A percentile compares a stretch with the other conserved stretches of the same genome.
Conservation (phyloP, 2,113 vertebrate genomes). For the Todiramphus saurophagus region DNA sequence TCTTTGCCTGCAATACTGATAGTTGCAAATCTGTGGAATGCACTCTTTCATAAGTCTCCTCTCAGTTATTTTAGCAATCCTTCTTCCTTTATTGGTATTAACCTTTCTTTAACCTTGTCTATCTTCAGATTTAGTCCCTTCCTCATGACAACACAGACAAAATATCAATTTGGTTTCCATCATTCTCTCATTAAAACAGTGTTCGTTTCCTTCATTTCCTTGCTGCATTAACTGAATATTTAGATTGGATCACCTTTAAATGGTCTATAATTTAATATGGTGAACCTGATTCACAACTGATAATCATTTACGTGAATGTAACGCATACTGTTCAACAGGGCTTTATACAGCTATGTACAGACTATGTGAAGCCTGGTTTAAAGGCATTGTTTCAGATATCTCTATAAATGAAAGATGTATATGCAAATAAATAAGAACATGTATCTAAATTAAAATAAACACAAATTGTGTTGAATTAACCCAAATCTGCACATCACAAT, state of each 20-base stretch:
- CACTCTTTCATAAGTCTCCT: conserved; percentile 27
- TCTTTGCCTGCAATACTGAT: neutral
- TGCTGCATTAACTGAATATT: neutral
- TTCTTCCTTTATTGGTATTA: conserved; percentile 65
- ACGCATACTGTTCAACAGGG: neutral
- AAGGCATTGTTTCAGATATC: neutral
- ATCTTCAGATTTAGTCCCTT: conserved; percentile 39
- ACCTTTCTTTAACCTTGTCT: conserved; percentile 56
- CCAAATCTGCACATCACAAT: neutral
- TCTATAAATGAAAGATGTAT: neutral
- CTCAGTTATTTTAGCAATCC: conserved; percentile 43
- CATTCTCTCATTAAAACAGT: conserved; percentile 16
- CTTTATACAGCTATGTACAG: neutral
- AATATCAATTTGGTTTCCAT: conserved; percentile 32
- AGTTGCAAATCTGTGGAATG: conserved; percentile 38
- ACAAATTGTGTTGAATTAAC: neutral
- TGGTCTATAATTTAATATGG: neutral
- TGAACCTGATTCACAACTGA: neutral
- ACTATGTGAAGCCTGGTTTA: neutral
- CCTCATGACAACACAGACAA: neutral
- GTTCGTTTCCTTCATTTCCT: conserved; percentile 3
- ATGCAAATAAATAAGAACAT: neutral
- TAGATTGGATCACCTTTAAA: neutral
- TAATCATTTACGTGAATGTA: neutral
- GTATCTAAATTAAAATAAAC: neutral